Evolutionary conservation across 2,797 vertebrate species (phyloP), one percentile per base, ranked within the genome.

Genomic region (Hapalemur alaotrensis): DNA sequence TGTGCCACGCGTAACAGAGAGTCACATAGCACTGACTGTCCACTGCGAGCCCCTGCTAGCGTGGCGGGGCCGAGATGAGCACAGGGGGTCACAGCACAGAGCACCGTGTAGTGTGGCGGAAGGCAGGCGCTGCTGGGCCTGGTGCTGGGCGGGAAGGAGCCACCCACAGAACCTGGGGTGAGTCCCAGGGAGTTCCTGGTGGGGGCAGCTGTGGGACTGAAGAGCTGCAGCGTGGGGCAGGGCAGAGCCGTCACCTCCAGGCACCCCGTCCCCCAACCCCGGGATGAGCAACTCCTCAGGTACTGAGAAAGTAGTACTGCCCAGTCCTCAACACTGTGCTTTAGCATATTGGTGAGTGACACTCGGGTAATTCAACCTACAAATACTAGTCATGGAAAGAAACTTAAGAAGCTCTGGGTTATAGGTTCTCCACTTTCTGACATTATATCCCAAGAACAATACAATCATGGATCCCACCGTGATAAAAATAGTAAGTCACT

Each of bases 41-140:
- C 32, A 18, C 30, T 18, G 14, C 7, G 15, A 65, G 63, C 63
- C 63, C 25, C 15, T 65, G 63, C 32, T 3, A 17, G 63, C 3
- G 1, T 65, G 32, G 63, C 1, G 17, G 15, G 63, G n/a, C 63
- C 3, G 4, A 32, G 30, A 32, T 6, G 32, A 65, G 32, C 32
- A 4, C 17, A 65, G 32, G 63, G 1, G 0, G 63, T n/a, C 7
- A 9, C 63, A n/a, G 17, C 63, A n/a, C 63, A 65, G 63, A 65
- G 63, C 15, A 0, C 63, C 0, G 15, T 9, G 32, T 17, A 8
- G 63, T 7, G 3, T 65, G 61, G 32, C 7, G 7, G 63, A 32
- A 54, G 63, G 15, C n/a, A 18, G 67, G 8, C 10, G 4, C 18
- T 20, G 14, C 72, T 75, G 4, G 70, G 32, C 72, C 72, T 48